Percentiles rank a stretch among this genome's conserved stretches.
These are phyloP conservation scores for Kuschelorhynchus macadamiae DNA, from an alignment of 2,888 invertebrate species.

Conservation along the genomic window DNA sequence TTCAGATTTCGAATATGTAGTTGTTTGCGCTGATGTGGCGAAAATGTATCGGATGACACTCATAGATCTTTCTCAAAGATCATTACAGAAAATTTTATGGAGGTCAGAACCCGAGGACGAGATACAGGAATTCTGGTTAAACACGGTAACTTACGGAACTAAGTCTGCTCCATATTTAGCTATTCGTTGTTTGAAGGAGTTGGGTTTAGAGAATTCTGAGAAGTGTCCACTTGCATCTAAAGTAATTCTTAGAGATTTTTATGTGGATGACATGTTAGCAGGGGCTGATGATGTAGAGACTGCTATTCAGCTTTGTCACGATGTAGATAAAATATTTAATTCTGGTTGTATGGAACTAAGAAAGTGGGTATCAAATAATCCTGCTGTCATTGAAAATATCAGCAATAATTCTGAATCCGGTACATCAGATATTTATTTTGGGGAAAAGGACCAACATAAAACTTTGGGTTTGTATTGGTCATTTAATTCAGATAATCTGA, in stretches of 20 bases:
- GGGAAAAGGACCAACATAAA: too few species aligned
- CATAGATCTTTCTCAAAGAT: slow-evolving; percentile 10
- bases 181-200: background rate
- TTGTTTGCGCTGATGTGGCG: slow-evolving; percentile 16
- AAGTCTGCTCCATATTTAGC: background rate
- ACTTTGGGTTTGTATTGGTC: too few species aligned
- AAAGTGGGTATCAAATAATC: slow-evolving; percentile 21
- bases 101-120: slow-evolving; percentile 8
- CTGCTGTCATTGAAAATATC: background rate
- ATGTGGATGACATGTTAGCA: background rate
- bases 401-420: too few species aligned
- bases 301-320: background rate
- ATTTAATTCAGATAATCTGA: background rate
- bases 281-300: background rate
- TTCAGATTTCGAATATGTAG: slow-evolving; percentile 27
- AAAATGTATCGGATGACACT: slow-evolving; percentile 26
- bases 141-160: slow-evolving; percentile 32
- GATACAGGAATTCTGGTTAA: slow-evolving; percentile 4
- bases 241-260: background rate
- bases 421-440: too few species aligned
- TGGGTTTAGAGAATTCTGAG: background rate
- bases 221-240: background rate
- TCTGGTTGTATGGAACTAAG: slow-evolving; percentile 16
- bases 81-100: slow-evolving; percentile 32
- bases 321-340: background rate